Evolutionary conservation across 2,797 vertebrate species (phyloP), one percentile per base, ranked within the genome.

Genomic region (Myiotriccus ornatus): DNA sequence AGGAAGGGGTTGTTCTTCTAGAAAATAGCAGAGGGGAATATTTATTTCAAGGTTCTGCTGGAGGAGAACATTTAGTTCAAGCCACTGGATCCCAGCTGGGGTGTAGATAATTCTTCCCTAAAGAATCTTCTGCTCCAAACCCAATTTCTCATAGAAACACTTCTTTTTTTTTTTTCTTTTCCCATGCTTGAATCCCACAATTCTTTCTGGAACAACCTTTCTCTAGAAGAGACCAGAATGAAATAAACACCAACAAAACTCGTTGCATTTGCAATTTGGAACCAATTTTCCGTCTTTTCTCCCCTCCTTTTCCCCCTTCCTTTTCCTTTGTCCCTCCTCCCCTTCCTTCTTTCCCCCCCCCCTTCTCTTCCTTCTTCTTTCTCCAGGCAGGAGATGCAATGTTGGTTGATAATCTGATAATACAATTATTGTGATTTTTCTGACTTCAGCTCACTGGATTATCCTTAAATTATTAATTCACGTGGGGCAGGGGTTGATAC

Each of bases 401-500:
- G 4, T 17, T 22, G 32, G 7, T 9, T 52, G 9, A 41, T 16
- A 12, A 22, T 70, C 14, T 62, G 49, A 15, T 10, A 20, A 14
- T 23, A 23, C 13, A 27, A 7, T 4, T 44, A 22, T 35, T 75
- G 28, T 7, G 1, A n/a, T 75, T 65, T 53, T 10, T 56, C 20
- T 56, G 50, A 28, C 35, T 89, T 62, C 3, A 77, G 13, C 22
- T 91, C 55, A 25, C 57, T 53, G 76, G 64, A 67, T 64, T 35
- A 27, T 37, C 24, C 35, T 37, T 8, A 27, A 27, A 27, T 27
- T 60, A 60, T 19, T 28, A 19, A 8, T 57, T 47, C 46, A n/a
- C 3, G 1, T 10, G 30, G 41, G 12, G 23, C 7, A 7, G 8
- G 34, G 8, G 30, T 14, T n/a, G 44, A 13, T 39, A 19, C 0